phyloP scores from a whole-genome alignment of 2,797 vertebrate species.

The Botia kubotai region DNA sequence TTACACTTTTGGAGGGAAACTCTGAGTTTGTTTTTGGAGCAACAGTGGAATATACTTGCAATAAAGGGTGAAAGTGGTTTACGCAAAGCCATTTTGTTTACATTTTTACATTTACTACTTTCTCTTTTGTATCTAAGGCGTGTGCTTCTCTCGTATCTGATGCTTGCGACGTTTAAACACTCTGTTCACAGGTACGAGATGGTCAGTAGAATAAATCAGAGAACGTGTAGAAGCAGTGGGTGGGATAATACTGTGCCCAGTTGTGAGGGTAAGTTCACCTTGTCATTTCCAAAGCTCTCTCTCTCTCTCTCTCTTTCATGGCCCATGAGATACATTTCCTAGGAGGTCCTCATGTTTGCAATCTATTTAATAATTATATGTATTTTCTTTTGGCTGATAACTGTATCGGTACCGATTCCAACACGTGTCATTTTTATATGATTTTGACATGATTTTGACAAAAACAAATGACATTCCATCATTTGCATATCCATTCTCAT shows the following conservation, averaged over 20 bases:
- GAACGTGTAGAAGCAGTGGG: constrained; percentile 67
- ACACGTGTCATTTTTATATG: no score
- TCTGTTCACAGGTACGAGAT: constrained; percentile 69
- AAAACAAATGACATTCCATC: no score
- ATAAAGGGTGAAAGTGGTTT: constrained; percentile 70
- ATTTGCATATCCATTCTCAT: no score
- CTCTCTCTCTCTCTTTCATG: no score
- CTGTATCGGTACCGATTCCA: no score
- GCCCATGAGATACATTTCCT: no score
- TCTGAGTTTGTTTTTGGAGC: constrained; percentile 76
- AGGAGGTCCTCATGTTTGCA: no score
- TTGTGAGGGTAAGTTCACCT: constrained; percentile 69
- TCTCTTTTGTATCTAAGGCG: neutral
- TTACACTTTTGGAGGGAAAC: constrained; percentile 57
- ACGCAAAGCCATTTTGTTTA: neutral
- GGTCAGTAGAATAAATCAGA: constrained; percentile 65
- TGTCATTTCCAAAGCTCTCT: no score
- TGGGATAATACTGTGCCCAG: constrained; percentile 74
- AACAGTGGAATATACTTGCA: constrained; percentile 72
- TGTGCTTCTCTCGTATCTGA: neutral
- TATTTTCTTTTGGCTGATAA: neutral
- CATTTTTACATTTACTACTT: neutral
- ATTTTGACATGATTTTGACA: no score
- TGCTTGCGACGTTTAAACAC: neutral
- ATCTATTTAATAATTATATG: no score